Conservation (phyloP, 2,888 invertebrate species). For the Dermolepida albohirtum region DNA sequence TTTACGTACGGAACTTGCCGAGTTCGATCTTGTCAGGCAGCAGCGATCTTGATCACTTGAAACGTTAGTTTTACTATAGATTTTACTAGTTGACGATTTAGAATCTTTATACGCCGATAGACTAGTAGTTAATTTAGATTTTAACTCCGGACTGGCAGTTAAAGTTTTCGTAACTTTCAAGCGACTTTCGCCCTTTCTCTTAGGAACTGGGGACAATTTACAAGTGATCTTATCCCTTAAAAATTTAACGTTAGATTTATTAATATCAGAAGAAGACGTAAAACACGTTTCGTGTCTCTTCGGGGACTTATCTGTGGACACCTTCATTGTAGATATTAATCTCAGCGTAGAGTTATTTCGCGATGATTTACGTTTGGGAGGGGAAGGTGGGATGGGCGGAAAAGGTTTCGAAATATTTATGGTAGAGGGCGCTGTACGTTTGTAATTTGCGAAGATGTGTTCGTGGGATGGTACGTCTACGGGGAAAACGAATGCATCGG, state of each 20-base stretch:
- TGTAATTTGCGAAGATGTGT: conserved; percentile 71
- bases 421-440: conserved; percentile 72
- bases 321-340: conserved; percentile 71
- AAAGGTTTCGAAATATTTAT: conserved; percentile 52
- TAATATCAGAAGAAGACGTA: conserved; percentile 58
- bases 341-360: conserved; percentile 77
- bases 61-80: conserved; percentile 58
- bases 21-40: conserved; percentile 44
- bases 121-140: conserved; percentile 60
- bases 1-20: conserved; percentile 45
- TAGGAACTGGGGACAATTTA: conserved; percentile 65
- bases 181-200: conserved; percentile 45
- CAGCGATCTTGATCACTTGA: conserved; percentile 30
- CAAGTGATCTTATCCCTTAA: conserved; percentile 73
- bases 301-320: conserved; percentile 57
- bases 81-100: conserved; percentile 64
- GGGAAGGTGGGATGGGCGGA: conserved; percentile 72
- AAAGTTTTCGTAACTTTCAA: conserved; percentile 58
- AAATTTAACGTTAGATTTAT: conserved; percentile 71
- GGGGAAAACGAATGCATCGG: conserved; percentile 36
- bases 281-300: conserved; percentile 69
- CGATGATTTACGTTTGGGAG: conserved; percentile 82
- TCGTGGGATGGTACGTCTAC: conserved; percentile 62
- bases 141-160: conserved; percentile 58
- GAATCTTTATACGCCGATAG: conserved; percentile 61